These are phyloP conservation scores for Aegotheles bennettii DNA, from an alignment of 2,113 vertebrate species.

Conservation along the genomic window DNA sequence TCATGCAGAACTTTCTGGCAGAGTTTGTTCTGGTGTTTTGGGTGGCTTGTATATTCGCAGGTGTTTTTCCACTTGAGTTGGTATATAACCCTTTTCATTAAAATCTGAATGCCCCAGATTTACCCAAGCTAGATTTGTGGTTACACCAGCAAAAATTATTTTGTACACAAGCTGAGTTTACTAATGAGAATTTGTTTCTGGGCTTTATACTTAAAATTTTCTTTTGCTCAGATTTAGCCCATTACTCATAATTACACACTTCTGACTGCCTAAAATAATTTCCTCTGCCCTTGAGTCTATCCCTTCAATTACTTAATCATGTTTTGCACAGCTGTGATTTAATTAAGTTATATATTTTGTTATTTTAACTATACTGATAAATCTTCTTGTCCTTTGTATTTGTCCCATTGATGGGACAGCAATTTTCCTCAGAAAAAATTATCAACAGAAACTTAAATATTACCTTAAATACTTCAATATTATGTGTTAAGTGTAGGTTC, in stretches of 20 bases:
- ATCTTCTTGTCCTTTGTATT: neutral
- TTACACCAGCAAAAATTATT: neutral
- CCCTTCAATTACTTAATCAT: neutral
- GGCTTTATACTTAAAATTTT: neutral
- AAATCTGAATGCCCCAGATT: neutral
- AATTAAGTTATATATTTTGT: neutral
- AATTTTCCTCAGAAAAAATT: neutral
- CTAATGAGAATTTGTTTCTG: neutral
- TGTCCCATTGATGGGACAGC: fast-evolving
- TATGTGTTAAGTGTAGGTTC: neutral
- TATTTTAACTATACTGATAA: neutral
- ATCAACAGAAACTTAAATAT: neutral
- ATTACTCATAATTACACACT: neutral
- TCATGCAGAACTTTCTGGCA: neutral
- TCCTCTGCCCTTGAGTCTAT: neutral
- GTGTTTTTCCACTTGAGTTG: neutral
- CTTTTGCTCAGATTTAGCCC: neutral
- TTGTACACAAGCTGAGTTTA: neutral
- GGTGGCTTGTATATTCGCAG: fast-evolving
- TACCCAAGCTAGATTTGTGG: neutral
- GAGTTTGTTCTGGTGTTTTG: neutral
- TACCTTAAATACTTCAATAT: neutral
- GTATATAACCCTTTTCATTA: neutral
- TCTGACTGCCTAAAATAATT: neutral
- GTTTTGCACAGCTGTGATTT: neutral